These are phyloP conservation scores for Portevinia maculata DNA, from an alignment of 2,888 invertebrate species.

Conservation along the genomic window DNA sequence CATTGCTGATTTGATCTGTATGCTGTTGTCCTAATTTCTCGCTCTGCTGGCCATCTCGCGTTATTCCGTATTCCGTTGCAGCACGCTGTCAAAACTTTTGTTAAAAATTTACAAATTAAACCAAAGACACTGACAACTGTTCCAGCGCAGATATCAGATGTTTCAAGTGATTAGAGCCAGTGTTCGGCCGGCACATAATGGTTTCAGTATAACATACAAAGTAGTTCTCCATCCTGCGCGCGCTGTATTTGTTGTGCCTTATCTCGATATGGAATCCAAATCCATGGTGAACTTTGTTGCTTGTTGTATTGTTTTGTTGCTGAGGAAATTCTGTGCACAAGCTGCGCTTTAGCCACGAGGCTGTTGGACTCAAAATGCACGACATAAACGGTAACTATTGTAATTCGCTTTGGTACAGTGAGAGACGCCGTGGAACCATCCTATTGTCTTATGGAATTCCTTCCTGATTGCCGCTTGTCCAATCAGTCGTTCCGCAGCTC, in stretches of 20 bases:
- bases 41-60: slow-evolving; percentile 35
- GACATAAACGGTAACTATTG: slow-evolving; percentile 74
- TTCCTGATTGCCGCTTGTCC: slow-evolving; percentile 67
- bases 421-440: slow-evolving; percentile 49
- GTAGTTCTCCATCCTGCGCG: slow-evolving; percentile 25
- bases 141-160: slow-evolving; percentile 54
- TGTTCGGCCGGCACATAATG: slow-evolving; percentile 43
- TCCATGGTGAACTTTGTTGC: slow-evolving; percentile 65
- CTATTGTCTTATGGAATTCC: slow-evolving; percentile 66
- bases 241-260: slow-evolving; percentile 54
- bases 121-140: slow-evolving; percentile 58
- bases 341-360: slow-evolving; percentile 27
- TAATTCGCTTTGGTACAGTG: slow-evolving; percentile 63
- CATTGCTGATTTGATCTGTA: slow-evolving; percentile 57
- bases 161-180: slow-evolving; percentile 58
- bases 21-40: slow-evolving; percentile 71
- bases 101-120: slow-evolving; percentile 53
- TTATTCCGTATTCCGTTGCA: slow-evolving; percentile 15
- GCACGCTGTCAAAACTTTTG: slow-evolving; percentile 64
- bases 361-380: slow-evolving; percentile 63
- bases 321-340: slow-evolving; percentile 43
- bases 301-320: slow-evolving; percentile 24
- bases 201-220: slow-evolving; percentile 66
- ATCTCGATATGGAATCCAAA: slow-evolving; percentile 72
- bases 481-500: no score